Evolutionary conservation across 23 tunicate genomes (phyloP).

Genomic region (Trididemnum clinides): DNA sequence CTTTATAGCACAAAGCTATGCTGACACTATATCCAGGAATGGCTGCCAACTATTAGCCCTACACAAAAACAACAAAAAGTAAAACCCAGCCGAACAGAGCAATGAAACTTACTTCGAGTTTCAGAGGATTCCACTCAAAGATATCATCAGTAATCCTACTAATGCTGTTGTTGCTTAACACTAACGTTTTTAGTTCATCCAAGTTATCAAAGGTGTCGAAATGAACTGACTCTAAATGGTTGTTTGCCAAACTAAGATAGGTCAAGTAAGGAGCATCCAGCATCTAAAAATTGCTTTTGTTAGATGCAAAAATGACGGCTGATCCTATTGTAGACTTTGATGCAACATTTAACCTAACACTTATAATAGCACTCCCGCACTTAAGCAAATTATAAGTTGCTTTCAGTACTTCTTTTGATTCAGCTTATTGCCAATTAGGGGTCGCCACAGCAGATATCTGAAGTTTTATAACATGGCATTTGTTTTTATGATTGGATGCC

Average conservation of each 20-base stretch:
- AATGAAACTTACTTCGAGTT: slow-evolving; percentile 55
- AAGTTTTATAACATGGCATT: too few relatives aligned
- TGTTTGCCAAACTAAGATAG: slow-evolving; percentile 55
- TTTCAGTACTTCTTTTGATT: too few relatives aligned
- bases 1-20: too few relatives aligned
- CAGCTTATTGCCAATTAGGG: too few relatives aligned
- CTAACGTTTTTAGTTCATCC: slow-evolving; percentile 63
- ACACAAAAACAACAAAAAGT: too few relatives aligned
- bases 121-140: slow-evolving; percentile 98
- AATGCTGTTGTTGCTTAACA: slow-evolving; percentile 72
- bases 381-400: too few relatives aligned
- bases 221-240: slow-evolving; percentile 33
- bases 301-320: too few relatives aligned
- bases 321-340: neutral
- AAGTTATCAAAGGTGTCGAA: slow-evolving; percentile 95
- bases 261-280: slow-evolving; percentile 49
- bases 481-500: too few relatives aligned
- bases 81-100: too few relatives aligned
- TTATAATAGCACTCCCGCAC: too few relatives aligned
- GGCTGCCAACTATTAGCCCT: neutral
- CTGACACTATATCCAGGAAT: neutral
- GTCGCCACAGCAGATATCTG: too few relatives aligned
- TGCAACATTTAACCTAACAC: too few relatives aligned
- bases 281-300: slow-evolving; percentile 28
- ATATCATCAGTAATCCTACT: slow-evolving; percentile 83